Percentiles rank a stretch among this genome's conserved stretches.
phyloP scores from a whole-genome alignment of 2,797 vertebrate genomes.

The Ispidina picta region DNA sequence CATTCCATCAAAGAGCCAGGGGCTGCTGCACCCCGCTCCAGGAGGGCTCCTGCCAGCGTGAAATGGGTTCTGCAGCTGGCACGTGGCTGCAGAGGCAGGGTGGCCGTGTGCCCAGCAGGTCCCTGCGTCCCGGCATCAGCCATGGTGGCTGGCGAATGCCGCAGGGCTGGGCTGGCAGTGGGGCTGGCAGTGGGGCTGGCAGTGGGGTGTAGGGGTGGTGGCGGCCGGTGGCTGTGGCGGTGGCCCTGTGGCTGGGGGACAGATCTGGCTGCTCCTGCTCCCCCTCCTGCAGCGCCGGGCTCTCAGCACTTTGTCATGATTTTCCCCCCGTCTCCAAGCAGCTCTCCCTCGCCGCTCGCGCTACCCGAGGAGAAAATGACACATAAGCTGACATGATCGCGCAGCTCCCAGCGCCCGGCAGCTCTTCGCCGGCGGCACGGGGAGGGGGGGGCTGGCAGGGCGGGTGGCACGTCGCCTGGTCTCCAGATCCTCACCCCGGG shows the following conservation, averaged over 20 bases:
- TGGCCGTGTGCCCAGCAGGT: background rate
- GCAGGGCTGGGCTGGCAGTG: background rate
- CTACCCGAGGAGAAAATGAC: background rate
- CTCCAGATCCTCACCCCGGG: background rate
- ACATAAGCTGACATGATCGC: background rate
- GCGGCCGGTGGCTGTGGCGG: rapidly evolving
- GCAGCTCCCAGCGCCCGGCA: background rate
- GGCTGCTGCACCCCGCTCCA: background rate
- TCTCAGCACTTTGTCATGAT: background rate
- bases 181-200: background rate
- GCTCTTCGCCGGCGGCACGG: background rate
- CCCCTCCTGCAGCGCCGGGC: background rate
- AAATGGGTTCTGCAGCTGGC: background rate
- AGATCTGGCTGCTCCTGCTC: background rate
- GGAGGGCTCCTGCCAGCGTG: rapidly evolving
- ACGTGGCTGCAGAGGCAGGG: background rate
- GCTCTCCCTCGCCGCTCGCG: background rate
- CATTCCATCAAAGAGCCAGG: background rate
- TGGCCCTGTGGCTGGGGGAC: rapidly evolving
- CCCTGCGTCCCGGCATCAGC: background rate
- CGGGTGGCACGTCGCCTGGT: background rate
- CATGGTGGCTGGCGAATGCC: rapidly evolving
- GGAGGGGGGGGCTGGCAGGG: background rate
- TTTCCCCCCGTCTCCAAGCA: background rate
- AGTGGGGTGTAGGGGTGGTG: background rate